Conservation (phyloP, 92 coral and sea anemone genomes). For the Montipora capitata region DNA sequence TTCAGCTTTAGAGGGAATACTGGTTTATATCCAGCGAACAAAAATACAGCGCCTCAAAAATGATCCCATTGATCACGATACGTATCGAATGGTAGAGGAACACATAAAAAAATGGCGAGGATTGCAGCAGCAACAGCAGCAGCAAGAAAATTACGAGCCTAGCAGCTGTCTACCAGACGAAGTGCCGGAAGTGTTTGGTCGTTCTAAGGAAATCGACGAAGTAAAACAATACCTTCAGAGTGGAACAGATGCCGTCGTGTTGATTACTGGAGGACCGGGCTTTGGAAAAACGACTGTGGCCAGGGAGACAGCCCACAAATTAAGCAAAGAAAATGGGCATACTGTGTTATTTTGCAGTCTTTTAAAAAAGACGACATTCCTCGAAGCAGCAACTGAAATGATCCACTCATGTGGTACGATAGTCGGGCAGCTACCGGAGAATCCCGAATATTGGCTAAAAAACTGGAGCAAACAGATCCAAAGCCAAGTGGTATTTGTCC, state of each 20-base stretch:
- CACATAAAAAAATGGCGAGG: not conserved
- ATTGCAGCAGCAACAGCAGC: not conserved
- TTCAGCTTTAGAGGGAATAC: conserved; percentile 39
- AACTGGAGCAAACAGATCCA: conserved; percentile 45
- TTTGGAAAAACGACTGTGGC: conserved; percentile 55
- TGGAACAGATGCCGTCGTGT: conserved; percentile 2
- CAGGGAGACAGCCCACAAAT: not conserved
- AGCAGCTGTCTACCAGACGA: conserved; percentile 32
- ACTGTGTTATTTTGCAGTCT: conserved; percentile 32
- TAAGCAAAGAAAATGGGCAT: not conserved
- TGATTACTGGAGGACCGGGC: conserved; percentile 63
- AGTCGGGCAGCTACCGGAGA: conserved; percentile 15
- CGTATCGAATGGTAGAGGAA: not conserved
- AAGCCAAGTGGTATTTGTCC: conserved; percentile 12
- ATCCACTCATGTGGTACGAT: conserved; percentile 4
- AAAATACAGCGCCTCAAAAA: conserved; percentile 52
- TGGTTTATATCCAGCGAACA: conserved; percentile 8
- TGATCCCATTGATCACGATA: conserved; percentile 43
- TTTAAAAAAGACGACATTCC: not conserved
- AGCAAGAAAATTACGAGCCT: not conserved
- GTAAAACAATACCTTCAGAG: not conserved
- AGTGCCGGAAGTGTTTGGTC: conserved; percentile 42
- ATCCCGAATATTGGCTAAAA: conserved; percentile 29
- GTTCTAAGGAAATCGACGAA: conserved; percentile 1
- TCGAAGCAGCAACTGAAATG: conserved; percentile 29